Evolutionary conservation across 2,797 vertebrate species (phyloP).

Genomic region (Sebastes melanostomus): DNA sequence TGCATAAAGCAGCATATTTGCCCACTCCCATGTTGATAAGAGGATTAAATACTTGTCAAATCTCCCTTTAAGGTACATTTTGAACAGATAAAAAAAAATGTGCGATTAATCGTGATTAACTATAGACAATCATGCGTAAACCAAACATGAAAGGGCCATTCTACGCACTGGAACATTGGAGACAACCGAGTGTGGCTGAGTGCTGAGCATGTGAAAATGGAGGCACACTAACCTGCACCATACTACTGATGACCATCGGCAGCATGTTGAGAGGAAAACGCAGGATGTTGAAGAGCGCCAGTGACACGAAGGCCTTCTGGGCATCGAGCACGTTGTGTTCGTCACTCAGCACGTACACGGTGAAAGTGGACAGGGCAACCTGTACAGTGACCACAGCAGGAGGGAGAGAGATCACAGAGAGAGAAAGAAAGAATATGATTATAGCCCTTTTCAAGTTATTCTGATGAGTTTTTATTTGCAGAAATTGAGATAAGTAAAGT

Average conservation of each 20-base stretch:
- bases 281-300: slow-evolving; percentile 92
- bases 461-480: not conserved
- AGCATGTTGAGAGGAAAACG: slow-evolving; percentile 93
- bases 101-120: too few species aligned
- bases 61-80: too few species aligned
- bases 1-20: too few species aligned
- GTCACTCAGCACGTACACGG: slow-evolving; percentile 85
- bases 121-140: too few species aligned
- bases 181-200: not conserved
- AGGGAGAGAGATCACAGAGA: not conserved
- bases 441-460: not conserved
- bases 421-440: not conserved
- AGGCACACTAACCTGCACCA: slow-evolving; percentile 88
- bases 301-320: slow-evolving; percentile 90
- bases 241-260: slow-evolving; percentile 97
- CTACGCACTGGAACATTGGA: not conserved
- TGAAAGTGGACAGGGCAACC: slow-evolving; percentile 90
- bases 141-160: not conserved
- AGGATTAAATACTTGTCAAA: too few species aligned
- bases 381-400: slow-evolving; percentile 31
- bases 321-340: slow-evolving; percentile 86
- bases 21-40: too few species aligned
- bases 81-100: too few species aligned
- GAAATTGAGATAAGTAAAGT: not conserved
- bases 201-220: slow-evolving; percentile 6